phyloP scores from a whole-genome alignment of 2,797 vertebrate species.

The Hyperoplus lanceolatus region DNA sequence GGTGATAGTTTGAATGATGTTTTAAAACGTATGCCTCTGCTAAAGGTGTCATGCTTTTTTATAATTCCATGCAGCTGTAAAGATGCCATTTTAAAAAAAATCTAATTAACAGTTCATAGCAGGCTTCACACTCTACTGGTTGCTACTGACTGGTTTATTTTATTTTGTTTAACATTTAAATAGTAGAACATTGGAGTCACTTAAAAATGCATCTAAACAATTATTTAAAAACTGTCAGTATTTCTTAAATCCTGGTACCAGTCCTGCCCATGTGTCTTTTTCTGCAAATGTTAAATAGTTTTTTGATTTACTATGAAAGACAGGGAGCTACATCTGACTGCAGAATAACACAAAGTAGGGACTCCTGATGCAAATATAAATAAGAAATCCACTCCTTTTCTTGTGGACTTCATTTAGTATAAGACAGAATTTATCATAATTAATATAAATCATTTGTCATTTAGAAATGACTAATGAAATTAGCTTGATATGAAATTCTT shows the following conservation, averaged over 20 bases:
- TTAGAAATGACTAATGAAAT: background rate
- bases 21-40: background rate
- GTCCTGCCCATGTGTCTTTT: too few relatives aligned
- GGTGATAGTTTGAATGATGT: background rate
- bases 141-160: constrained; percentile 10
- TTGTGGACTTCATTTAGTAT: background rate
- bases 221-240: background rate
- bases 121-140: background rate
- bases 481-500: background rate
- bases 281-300: background rate
- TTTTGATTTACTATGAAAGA: background rate
- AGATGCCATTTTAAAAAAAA: background rate
- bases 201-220: background rate
- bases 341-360: background rate
- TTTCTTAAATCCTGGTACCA: background rate
- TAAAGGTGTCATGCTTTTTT: background rate
- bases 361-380: background rate
- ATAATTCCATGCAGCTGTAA: background rate
- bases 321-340: background rate
- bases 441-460: background rate
- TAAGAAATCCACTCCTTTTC: background rate
- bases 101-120: background rate
- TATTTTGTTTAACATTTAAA: background rate
- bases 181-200: background rate
- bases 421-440: background rate